Conservation (phyloP, 2,797 vertebrate genomes). For the Crypturellus tataupa region DNA sequence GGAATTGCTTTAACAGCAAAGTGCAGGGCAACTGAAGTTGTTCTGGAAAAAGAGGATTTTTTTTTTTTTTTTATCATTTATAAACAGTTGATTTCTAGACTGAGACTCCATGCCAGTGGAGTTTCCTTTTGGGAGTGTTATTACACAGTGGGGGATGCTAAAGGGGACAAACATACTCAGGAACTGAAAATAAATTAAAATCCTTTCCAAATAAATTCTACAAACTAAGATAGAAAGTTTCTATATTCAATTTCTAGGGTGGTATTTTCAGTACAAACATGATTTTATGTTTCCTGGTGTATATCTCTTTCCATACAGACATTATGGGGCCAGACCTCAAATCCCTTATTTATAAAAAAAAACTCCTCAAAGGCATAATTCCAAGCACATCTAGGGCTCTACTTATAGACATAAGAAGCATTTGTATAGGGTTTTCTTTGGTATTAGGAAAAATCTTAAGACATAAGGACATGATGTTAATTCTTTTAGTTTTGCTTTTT, state of each 20-base stretch:
- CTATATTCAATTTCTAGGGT: not conserved
- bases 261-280: not conserved
- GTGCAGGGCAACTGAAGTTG: constrained; percentile 11
- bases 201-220: not conserved
- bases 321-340: not conserved
- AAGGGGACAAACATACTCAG: not conserved
- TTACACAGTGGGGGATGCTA: not conserved
- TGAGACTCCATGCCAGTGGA: not conserved
- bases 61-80: constrained; percentile 61
- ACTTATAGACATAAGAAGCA: not conserved
- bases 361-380: not conserved
- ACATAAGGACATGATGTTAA: not conserved
- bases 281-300: not conserved
- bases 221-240: not conserved
- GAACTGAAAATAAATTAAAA: constrained; percentile 16
- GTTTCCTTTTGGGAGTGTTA: not conserved
- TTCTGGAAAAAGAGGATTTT: constrained; percentile 4
- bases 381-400: not conserved
- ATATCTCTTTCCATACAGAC: not conserved
- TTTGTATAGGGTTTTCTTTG: not conserved
- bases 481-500: not conserved
- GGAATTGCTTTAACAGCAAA: constrained; percentile 66
- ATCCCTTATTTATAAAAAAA: not conserved
- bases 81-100: constrained; percentile 16
- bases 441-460: not conserved